Base-by-base conservation (phyloP, 2,113 vertebrate genomes). In the Aptenodytes patagonicus region DNA sequence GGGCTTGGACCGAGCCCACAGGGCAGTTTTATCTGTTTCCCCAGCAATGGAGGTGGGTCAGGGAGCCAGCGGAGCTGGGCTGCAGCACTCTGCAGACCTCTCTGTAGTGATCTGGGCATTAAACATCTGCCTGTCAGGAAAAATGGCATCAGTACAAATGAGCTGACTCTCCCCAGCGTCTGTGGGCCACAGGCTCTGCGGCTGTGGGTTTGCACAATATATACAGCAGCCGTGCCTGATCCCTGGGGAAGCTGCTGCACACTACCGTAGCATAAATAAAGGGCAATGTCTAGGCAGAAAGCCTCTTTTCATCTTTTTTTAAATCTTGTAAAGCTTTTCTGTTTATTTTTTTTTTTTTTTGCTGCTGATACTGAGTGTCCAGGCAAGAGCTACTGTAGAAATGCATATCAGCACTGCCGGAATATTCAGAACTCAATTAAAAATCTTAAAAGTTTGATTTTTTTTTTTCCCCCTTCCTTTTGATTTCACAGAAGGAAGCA, bases 71-170 rank as follows among this genome's bases (percentile, higher is more conserved):
- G 2, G 61, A 52, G 75, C 80, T 62, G 60, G 73, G 55, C 69
- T 87, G 90, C 82, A 66, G 78, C 64, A 10, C 40, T 52, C 65
- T 44, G 69, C 69, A 73, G 87, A 72, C 21, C 42, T 64, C 75
- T 47, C 78, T 28, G 26, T 1, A 42, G 25, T 4, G 75, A 86
- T 89, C 4, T 11, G 11, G 89, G 79, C 76, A 0, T 47, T 4
- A 32, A 94, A 55, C 96, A 95, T 88, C 89, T 94, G 96, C 89
- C 89, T 96, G 95, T 92, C 95, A 90, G 75, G 75, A 68, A 34
- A 9, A 52, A 92, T 86, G 91, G 79, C 89, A 96, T 76, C 79
- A 85, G 6, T 14, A 31, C 19, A n/a, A 51, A 68, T 10, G 78
- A 85, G 46, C 77, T 47, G 68, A 4, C 78, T 61, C 1, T 84